Evolutionary conservation across 2,888 invertebrate genomes (phyloP).

Genomic region (Steinernema hermaphroditum): DNA sequence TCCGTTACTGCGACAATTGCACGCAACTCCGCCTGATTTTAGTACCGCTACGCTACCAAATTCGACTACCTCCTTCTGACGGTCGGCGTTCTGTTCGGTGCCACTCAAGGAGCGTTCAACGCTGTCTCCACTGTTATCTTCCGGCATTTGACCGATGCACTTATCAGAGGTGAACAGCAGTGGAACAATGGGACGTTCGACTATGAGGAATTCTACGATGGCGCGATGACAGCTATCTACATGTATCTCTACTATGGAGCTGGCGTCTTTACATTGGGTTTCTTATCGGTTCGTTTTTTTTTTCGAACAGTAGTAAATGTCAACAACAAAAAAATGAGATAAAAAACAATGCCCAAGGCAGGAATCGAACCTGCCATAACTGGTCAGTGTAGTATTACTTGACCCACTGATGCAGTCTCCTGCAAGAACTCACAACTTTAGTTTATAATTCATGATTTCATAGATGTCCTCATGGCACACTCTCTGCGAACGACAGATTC

Average conservation of each 20-base stretch:
- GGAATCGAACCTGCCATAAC: too few species aligned
- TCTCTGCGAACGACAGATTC: constrained; percentile 69
- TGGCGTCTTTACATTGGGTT: constrained; percentile 42
- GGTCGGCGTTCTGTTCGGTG: constrained; percentile 33
- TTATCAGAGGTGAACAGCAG: constrained; percentile 40
- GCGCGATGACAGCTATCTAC: constrained; percentile 42
- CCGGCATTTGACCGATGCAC: constrained; percentile 40
- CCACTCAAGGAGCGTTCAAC: constrained; percentile 35
- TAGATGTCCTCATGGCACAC: constrained; percentile 68
- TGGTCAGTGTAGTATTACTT: too few species aligned
- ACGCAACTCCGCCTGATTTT: constrained; percentile 30
- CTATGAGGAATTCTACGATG: constrained; percentile 37
- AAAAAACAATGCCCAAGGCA: too few species aligned
- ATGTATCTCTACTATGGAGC: constrained; percentile 45
- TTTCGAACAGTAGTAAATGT: neutral
- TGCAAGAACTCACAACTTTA: too few species aligned
- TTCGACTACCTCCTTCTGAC: constrained; percentile 39
- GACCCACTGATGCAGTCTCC: too few species aligned
- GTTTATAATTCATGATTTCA: too few species aligned
- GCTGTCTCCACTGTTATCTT: constrained; percentile 30
- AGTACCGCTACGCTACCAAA: constrained; percentile 44
- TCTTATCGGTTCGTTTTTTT: constrained; percentile 42
- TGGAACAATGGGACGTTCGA: constrained; percentile 40
- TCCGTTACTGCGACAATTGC: neutral
- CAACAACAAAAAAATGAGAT: neutral